Base-by-base conservation (phyloP, 2,113 vertebrate genomes). In the Pelodiscus sinensis region DNA sequence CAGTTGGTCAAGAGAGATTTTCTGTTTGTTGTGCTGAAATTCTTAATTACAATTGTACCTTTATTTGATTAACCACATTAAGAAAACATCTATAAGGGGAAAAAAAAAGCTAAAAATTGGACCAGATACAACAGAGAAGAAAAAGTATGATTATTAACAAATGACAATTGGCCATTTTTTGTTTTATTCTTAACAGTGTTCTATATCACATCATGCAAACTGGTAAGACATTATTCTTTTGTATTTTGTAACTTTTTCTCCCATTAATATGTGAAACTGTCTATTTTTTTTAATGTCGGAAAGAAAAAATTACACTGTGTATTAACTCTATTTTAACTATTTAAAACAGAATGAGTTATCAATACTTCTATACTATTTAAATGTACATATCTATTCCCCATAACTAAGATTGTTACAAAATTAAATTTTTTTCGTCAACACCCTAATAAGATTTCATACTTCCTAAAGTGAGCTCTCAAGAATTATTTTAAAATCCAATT, bases 121-220 rank as follows among this genome's bases (percentile, higher is more conserved):
- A 92, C 81, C 68, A 84, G 93, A 95, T 78, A 87, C 52, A 93
- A 94, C 88, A 92, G 92, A 95, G 95, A 94, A 93, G 87, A 94
- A 93, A 96, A 96, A 93, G 92, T 95, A 94, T 94, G 94, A 97
- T 96, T 93, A 96, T 93, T 95, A 96, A 94, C 95, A 97, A 96
- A 96, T 96, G 95, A 94, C 94, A 95, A 96, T 96, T 96, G 96
- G 95, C 75, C 71, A 80, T 95, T 95, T 84, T 80, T 84, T 79
- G 86, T 79, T 75, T 58, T 73, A 2, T 71, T 81, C 84, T 94
- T 95, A 82, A 88, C 89, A 73, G 93, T 92, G 84, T 92, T 93
- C 92, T 96, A 89, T 96, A 94, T 83, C 90, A 27, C 86, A 96
- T 96, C 78, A 90, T 83, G 94, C 57, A 97, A 97, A 96, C 89